Percentiles rank a stretch among this genome's conserved stretches.
Evolutionary conservation across 2,113 vertebrate genomes (phyloP).

Genomic region (Oreochromis niloticus): DNA sequence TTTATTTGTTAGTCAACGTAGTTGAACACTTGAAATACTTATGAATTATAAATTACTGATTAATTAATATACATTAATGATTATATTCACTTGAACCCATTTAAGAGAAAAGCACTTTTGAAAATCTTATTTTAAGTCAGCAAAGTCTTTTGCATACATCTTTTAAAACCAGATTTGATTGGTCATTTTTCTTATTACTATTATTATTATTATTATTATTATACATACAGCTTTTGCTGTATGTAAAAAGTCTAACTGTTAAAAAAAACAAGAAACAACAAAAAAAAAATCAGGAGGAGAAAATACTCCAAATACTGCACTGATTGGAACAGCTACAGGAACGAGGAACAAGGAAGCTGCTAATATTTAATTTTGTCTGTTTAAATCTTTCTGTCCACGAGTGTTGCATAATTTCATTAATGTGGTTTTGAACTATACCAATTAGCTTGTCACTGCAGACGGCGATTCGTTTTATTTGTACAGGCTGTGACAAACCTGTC

Average conservation of each 20-base stretch:
- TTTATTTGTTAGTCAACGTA: background rate
- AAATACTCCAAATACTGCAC: background rate
- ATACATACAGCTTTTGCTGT: background rate
- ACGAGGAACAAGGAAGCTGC: background rate
- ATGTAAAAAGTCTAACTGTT: background rate
- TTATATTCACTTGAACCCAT: background rate
- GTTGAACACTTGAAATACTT: background rate
- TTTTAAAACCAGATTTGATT: background rate
- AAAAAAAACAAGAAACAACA: accelerated
- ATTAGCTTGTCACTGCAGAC: background rate
- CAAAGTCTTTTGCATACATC: background rate
- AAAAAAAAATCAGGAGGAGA: background rate
- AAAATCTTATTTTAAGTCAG: background rate
- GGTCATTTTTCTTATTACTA: background rate
- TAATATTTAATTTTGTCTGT: background rate
- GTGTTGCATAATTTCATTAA: background rate
- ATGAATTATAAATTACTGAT: background rate
- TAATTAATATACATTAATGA: background rate
- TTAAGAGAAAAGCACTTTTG: background rate
- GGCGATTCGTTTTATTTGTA: background rate
- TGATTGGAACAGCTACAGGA: background rate
- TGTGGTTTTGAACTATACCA: background rate
- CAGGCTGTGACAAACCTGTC: background rate
- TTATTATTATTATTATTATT: background rate
- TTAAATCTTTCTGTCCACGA: background rate